Evolutionary conservation across 2,797 vertebrate species (phyloP).

Genomic region (Loriculus beryllinus): DNA sequence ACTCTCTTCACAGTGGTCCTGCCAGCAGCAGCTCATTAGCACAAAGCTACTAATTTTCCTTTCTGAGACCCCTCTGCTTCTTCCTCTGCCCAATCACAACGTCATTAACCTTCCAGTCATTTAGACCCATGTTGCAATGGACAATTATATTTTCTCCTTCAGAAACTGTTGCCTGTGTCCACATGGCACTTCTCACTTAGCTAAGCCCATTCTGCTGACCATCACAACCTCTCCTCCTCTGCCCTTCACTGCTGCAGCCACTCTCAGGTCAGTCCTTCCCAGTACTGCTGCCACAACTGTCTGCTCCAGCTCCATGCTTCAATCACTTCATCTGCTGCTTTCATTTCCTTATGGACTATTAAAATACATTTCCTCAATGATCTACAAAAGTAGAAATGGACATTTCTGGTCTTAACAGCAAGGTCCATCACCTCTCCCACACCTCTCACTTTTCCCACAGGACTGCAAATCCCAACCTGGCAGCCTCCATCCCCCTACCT

Average conservation of each 20-base stretch:
- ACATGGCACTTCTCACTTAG: not conserved
- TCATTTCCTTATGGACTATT: not conserved
- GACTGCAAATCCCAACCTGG: not conserved
- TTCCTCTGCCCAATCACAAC: not conserved
- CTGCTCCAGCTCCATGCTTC: not conserved
- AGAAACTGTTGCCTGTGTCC: not conserved
- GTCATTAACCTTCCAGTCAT: not conserved
- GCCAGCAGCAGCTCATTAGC: constrained; percentile 9
- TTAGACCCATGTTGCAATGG: not conserved
- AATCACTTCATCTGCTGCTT: not conserved
- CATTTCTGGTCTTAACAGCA: not conserved
- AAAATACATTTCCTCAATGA: not conserved
- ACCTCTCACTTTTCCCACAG: not conserved
- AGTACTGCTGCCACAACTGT: not conserved
- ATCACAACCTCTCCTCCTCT: not conserved
- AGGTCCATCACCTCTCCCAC: not conserved
- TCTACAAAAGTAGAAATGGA: not conserved
- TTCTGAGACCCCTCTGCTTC: not conserved
- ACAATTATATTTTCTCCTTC: not conserved
- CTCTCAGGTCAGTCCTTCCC: not conserved
- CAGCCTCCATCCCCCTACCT: not conserved
- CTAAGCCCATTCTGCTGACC: not conserved
- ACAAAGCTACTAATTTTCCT: not conserved
- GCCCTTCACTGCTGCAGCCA: not conserved
- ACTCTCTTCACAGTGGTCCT: not conserved